phyloP scores from a whole-genome alignment of 2,113 vertebrate genomes.

The Myotis davidii region DNA sequence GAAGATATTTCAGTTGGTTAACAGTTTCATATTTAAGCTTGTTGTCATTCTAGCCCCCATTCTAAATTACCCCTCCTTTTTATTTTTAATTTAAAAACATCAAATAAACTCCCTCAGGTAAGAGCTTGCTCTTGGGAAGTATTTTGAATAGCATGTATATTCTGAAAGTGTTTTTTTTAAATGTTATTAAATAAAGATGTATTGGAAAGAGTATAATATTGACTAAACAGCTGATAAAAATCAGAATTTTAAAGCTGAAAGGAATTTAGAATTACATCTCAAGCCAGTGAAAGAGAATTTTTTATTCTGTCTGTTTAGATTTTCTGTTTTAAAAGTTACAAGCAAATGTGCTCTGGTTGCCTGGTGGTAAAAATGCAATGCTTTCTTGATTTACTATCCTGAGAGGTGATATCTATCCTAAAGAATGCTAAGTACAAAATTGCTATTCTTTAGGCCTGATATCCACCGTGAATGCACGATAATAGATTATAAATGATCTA shows the following conservation, averaged over 20 bases:
- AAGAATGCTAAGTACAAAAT: slow-evolving; percentile 3
- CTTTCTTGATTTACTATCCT: slow-evolving; percentile 13
- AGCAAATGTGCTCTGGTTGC: neutral
- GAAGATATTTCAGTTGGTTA: neutral
- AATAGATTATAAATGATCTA: neutral
- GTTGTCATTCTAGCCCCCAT: neutral
- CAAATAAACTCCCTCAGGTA: neutral
- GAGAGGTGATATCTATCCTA: neutral
- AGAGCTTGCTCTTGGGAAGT: neutral
- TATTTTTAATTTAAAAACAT: neutral
- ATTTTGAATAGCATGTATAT: slow-evolving; percentile 32
- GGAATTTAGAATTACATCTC: neutral
- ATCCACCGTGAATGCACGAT: neutral
- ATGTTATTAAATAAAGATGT: neutral
- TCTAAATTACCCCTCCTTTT: neutral
- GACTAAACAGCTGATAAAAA: neutral
- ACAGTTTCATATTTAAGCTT: neutral
- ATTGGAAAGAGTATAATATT: neutral
- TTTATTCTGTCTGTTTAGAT: slow-evolving; percentile 5
- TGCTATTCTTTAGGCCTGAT: neutral
- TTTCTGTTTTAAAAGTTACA: slow-evolving; percentile 42
- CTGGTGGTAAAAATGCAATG: neutral
- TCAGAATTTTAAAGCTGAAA: slow-evolving; percentile 25
- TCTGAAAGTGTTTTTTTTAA: neutral
- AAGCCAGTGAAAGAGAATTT: neutral